Evolutionary conservation across 1,140 invertebrate genomes (phyloP).

Genomic region (Drosophila tropicalis): DNA sequence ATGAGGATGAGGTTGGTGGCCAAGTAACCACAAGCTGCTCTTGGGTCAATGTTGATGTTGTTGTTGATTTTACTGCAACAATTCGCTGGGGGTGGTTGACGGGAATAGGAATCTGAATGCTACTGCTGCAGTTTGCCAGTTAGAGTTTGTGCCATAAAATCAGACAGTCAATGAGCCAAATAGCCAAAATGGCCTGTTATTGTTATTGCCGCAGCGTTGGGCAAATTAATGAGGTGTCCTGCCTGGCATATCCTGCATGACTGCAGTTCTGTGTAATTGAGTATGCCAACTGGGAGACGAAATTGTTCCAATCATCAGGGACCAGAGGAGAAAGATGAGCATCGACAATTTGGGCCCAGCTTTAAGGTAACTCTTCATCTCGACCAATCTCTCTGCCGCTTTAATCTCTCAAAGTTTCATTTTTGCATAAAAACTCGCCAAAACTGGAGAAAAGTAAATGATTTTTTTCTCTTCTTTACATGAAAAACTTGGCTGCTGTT

Average conservation of each 20-base stretch:
- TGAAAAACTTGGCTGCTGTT: slow-evolving; percentile 38
- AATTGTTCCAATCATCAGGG: not conserved
- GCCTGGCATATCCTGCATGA: slow-evolving; percentile 36
- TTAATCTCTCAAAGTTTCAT: slow-evolving; percentile 1
- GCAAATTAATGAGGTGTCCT: slow-evolving; percentile 78
- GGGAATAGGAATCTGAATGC: not conserved
- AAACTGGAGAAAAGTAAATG: not conserved
- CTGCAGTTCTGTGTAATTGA: slow-evolving; percentile 55
- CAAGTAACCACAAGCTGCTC: slow-evolving; percentile 46
- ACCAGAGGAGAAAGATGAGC: not conserved
- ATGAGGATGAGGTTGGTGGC: not conserved
- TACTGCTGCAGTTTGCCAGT: slow-evolving; percentile 12
- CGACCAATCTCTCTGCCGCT: not conserved
- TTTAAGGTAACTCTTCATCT: not conserved
- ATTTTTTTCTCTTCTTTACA: slow-evolving; percentile 54
- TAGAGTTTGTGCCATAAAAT: slow-evolving; percentile 60
- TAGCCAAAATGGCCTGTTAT: slow-evolving; percentile 70
- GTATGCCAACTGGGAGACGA: slow-evolving; percentile 16
- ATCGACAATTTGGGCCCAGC: not conserved
- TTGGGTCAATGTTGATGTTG: slow-evolving; percentile 73
- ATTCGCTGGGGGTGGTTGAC: slow-evolving; percentile 53
- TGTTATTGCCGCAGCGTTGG: slow-evolving; percentile 65
- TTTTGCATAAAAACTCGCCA: not conserved
- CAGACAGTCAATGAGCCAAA: slow-evolving; percentile 77
- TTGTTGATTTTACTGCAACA: slow-evolving; percentile 18